These are phyloP conservation scores for Bergia sp. DNA, from an alignment of 92 coral and sea anemone genomes.

Conservation along the genomic window DNA sequence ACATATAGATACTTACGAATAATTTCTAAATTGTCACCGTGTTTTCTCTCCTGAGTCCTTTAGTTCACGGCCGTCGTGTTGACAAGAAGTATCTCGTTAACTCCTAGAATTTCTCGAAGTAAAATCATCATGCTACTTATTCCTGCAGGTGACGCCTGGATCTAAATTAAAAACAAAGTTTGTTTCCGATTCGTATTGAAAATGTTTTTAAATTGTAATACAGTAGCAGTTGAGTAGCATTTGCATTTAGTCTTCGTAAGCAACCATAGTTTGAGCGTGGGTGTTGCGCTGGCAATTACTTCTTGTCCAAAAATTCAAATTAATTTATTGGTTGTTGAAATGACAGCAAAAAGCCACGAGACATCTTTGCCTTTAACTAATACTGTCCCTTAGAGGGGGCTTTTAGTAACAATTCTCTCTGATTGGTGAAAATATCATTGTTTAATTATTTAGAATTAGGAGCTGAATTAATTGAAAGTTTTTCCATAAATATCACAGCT, in stretches of 20 bases:
- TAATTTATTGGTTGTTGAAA: constrained; percentile 22
- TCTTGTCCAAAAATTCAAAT: constrained; percentile 16
- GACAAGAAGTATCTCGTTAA: not conserved
- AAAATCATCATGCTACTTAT: not conserved
- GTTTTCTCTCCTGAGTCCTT: not conserved
- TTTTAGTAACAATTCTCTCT: constrained; percentile 3
- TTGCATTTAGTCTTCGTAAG: constrained; percentile 21
- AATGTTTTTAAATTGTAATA: constrained; percentile 5
- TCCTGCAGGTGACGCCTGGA: not conserved
- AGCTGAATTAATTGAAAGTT: constrained; percentile 14
- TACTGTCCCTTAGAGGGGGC: constrained; percentile 3
- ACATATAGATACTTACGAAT: not conserved
- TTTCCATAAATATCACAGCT: constrained; percentile 14
- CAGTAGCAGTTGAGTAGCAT: not conserved
- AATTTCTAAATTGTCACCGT: not conserved
- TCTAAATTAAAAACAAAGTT: not conserved
- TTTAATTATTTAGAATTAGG: not conserved
- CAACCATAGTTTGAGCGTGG: constrained; percentile 8
- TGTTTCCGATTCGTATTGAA: not conserved
- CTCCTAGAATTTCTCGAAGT: not conserved
- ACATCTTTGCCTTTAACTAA: not conserved
- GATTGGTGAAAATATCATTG: constrained; percentile 20
- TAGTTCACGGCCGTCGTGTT: not conserved
- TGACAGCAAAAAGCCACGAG: constrained; percentile 39
- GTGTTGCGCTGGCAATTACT: not conserved